Conservation (phyloP, 2,797 vertebrate species). For the Peromyscus melanophrys region DNA sequence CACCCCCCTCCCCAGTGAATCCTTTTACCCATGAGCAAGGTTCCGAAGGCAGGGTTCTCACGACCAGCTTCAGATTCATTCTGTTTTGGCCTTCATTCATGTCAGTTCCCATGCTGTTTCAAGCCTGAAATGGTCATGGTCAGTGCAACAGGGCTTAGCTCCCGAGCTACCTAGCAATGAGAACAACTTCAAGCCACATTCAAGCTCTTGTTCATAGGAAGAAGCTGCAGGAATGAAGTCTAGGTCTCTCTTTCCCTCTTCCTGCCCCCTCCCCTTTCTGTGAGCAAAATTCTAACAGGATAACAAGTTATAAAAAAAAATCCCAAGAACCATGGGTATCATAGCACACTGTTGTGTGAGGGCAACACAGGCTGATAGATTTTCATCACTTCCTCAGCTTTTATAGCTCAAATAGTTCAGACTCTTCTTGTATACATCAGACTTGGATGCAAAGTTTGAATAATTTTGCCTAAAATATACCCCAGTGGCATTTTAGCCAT, state of each 20-base stretch:
- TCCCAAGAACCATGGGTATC: neutral
- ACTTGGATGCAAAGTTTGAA: constrained; percentile 6
- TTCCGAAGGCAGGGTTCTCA: neutral
- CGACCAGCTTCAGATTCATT: neutral
- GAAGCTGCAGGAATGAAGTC: neutral
- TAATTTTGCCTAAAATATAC: neutral
- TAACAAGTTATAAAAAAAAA: neutral
- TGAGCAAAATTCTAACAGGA: neutral
- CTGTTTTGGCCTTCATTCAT: neutral
- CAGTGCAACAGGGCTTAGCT: neutral
- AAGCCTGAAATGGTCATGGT: neutral
- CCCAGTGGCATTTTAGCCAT: neutral
- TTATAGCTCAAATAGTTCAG: neutral
- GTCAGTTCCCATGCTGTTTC: neutral
- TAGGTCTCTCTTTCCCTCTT: neutral
- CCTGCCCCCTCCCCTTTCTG: neutral
- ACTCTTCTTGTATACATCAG: neutral
- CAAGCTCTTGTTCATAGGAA: neutral
- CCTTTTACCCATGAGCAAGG: neutral
- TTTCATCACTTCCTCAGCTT: constrained; percentile 19
- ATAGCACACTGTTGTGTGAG: neutral
- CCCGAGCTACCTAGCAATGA: neutral
- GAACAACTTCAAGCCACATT: neutral
- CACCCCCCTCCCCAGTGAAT: rapidly evolving
- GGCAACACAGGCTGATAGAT: neutral